Evolutionary conservation across 2,113 vertebrate genomes (phyloP).

Genomic region (Cheilinus undulatus): DNA sequence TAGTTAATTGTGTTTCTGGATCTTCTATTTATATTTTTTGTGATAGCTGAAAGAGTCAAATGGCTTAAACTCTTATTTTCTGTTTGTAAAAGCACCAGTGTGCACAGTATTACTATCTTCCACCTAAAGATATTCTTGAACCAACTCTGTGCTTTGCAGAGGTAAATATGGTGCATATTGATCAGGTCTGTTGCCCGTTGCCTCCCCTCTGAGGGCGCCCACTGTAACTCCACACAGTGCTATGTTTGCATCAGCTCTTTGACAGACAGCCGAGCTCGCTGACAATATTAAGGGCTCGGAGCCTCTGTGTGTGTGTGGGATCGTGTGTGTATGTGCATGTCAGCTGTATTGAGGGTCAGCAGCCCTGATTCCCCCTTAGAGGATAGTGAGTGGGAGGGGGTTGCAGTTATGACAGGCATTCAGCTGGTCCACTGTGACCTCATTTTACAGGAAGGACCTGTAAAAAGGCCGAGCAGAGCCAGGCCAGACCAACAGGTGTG

Average conservation of each 20-base stretch:
- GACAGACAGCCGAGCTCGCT: constrained; percentile 28
- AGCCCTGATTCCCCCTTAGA: constrained; percentile 36
- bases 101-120: too few relatives aligned
- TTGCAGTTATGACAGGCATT: constrained; percentile 63
- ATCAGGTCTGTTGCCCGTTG: constrained; percentile 1
- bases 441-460: constrained; percentile 69
- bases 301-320: background rate
- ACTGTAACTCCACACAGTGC: constrained; percentile 5
- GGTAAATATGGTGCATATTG: background rate
- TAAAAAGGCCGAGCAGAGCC: constrained; percentile 44
- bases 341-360: constrained; percentile 60
- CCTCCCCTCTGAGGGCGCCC: constrained; percentile 21
- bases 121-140: background rate
- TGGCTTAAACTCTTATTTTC: too few relatives aligned
- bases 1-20: background rate
- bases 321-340: constrained; percentile 32
- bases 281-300: constrained; percentile 30
- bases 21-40: background rate
- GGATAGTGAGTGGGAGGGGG: background rate
- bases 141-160: background rate
- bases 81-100: too few relatives aligned
- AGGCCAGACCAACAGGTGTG: constrained; percentile 69
- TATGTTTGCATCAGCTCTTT: constrained; percentile 45
- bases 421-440: constrained; percentile 68
- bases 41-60: background rate